Conservation (phyloP, 2,797 vertebrate genomes). For the Microctenopoma steveboyesi region DNA sequence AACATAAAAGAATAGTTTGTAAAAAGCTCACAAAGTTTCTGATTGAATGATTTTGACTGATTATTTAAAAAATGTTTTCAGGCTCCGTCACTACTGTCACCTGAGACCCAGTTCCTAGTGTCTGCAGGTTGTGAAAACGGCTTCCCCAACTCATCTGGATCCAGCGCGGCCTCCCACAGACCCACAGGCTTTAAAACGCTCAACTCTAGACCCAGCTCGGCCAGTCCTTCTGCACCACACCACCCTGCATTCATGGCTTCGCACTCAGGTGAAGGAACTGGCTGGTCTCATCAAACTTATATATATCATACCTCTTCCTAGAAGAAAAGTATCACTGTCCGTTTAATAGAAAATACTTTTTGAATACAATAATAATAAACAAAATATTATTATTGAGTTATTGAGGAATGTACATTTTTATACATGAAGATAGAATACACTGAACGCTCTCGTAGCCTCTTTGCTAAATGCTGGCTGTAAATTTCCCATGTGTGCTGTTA, state of each 20-base stretch:
- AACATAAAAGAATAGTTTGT: background rate
- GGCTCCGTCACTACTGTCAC: conserved; percentile 81
- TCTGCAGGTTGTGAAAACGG: conserved; percentile 79
- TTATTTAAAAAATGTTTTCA: conserved; percentile 51
- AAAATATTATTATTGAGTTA: no score
- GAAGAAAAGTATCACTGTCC: background rate
- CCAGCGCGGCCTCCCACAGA: conserved; percentile 76
- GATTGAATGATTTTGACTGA: no score
- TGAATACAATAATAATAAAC: no score
- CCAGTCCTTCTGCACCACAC: conserved; percentile 68
- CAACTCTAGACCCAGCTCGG: conserved; percentile 74
- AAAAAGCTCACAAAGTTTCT: no score
- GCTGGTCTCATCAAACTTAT: no score
- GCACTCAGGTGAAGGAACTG: conserved; percentile 77
- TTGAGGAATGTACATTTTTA: background rate
- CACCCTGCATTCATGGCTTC: conserved; percentile 77
- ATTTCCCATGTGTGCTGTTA: conserved; percentile 30
- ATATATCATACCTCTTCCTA: no score
- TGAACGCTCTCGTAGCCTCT: background rate
- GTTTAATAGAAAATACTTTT: background rate
- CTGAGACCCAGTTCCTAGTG: conserved; percentile 82
- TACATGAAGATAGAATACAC: conserved; percentile 16
- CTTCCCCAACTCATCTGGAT: conserved; percentile 75
- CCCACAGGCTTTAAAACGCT: conserved; percentile 79
- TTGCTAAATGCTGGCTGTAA: conserved; percentile 20